These are phyloP conservation scores for Diploscapter pachys DNA, from an alignment of 1,140 invertebrate species.

Conservation along the genomic window DNA sequence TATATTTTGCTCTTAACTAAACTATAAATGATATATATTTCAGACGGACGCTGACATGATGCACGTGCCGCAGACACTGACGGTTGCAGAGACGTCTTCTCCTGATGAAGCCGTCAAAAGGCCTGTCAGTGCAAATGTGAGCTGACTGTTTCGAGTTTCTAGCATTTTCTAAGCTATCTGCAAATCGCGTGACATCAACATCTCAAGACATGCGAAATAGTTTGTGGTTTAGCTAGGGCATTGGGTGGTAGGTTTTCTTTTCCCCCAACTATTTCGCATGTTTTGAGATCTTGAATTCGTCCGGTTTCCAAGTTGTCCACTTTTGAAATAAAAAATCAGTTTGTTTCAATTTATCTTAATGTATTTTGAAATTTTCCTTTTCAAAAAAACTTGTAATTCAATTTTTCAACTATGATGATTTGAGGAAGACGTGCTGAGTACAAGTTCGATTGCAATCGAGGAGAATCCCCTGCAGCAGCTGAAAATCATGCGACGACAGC, in stretches of 20 bases:
- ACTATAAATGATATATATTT: too few species aligned
- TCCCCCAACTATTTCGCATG: too few species aligned
- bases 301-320: not conserved
- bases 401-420: too few species aligned
- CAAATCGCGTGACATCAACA: not conserved
- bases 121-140: too few species aligned
- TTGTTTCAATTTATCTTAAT: not conserved
- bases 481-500: slow-evolving; percentile 17
- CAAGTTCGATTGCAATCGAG: slow-evolving; percentile 13
- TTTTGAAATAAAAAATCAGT: not conserved
- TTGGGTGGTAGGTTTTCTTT: too few species aligned
- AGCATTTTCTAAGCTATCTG: too few species aligned
- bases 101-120: slow-evolving; percentile 2
- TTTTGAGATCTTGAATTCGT: not conserved
- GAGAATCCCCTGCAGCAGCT: slow-evolving; percentile 13
- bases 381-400: not conserved
- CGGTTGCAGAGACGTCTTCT: slow-evolving; percentile 14
- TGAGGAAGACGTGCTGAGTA: not conserved
- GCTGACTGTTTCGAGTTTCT: too few species aligned
- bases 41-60: too few species aligned
- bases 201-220: too few species aligned
- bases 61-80: slow-evolving; percentile 8
- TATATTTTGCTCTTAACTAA: too few species aligned
- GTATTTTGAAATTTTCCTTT: not conserved
- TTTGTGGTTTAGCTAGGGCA: too few species aligned